Base-by-base conservation (phyloP, 2,113 vertebrate species). In the Amblyopsis rosae region DNA sequence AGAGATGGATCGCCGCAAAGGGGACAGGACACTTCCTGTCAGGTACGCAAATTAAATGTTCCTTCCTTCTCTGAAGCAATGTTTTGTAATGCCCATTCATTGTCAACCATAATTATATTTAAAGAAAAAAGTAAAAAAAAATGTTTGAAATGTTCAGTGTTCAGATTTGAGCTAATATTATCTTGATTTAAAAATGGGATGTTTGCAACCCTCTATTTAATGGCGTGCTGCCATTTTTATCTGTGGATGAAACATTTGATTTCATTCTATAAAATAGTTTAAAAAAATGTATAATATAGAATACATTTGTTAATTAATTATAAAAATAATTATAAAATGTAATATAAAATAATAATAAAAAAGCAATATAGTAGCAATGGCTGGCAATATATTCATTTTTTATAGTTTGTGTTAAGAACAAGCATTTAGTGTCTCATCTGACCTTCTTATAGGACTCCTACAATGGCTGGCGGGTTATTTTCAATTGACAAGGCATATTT, bases 401-500 rank as follows among this genome's bases (percentile, higher is more conserved):
- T 19, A 3, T 6, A 8, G 4, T 17, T 16, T 35, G 17, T 35
- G 10, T 55, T 7, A 13, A 59, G 4, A 48, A 35, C 12, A 12
- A 13, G 10, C 50, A 32, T 61, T 45, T 35, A 17, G 54, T 56
- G 54, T 59, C 53, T 70, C 9, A 58, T 33, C 1, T 70, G 6
- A 63, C 33, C 75, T 33, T 77, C 55, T 61, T 62, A 67, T 89
- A 99, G 98, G 92, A 99, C 97, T 89, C 98, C 98, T 78, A 98
- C 97, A 70, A 99, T 99, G 98, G 97, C 98, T 85, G 98, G 97
- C 79, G 98, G 97, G 63, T 89, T 99, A 80, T 99, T 99, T 93
- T 95, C 96, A 70, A 99, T 99, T 90, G 94, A 98, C 92, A 96
- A 95, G 90, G 91, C 90, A 72, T 99, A 98, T 92, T 99, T 99